Percentiles rank a stretch among this genome's conserved stretches.
These are phyloP conservation scores for Copidosoma floridanum DNA, from an alignment of 1,140 invertebrate genomes.

Conservation along the genomic window DNA sequence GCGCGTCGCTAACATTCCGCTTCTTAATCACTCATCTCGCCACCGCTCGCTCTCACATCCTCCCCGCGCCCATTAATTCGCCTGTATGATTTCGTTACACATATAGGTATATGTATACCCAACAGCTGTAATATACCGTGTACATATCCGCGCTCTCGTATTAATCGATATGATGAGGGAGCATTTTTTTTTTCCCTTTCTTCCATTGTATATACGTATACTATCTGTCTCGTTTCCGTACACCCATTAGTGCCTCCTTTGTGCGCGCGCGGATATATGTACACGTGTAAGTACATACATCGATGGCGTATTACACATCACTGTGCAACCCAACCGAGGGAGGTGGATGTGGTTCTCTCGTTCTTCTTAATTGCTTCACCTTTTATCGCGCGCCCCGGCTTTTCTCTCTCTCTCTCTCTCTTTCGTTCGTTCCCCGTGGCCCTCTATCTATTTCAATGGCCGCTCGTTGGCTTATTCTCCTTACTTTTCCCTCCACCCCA, in stretches of 20 bases:
- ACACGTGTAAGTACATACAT: too few species aligned
- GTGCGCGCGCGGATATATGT: neutral
- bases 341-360: too few species aligned
- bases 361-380: constrained; percentile 22
- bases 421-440: neutral
- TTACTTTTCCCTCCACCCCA: neutral
- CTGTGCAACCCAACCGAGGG: too few species aligned
- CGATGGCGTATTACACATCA: too few species aligned
- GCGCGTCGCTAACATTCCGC: neutral
- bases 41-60: neutral
- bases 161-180: too few species aligned
- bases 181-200: neutral
- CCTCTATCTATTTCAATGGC: neutral
- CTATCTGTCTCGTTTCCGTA: neutral
- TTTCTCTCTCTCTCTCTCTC: neutral
- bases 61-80: neutral
- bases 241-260: constrained; percentile 1
- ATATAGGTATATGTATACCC: neutral
- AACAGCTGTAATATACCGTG: too few species aligned
- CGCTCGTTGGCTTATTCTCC: too few species aligned
- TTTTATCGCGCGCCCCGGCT: constrained; percentile 1
- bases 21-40: constrained; percentile 20
- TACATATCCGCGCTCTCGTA: too few species aligned
- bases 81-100: constrained; percentile 8
- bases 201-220: neutral